phyloP scores from a whole-genome alignment of 1,140 invertebrate species.

The Maconellicoccus hirsutus region DNA sequence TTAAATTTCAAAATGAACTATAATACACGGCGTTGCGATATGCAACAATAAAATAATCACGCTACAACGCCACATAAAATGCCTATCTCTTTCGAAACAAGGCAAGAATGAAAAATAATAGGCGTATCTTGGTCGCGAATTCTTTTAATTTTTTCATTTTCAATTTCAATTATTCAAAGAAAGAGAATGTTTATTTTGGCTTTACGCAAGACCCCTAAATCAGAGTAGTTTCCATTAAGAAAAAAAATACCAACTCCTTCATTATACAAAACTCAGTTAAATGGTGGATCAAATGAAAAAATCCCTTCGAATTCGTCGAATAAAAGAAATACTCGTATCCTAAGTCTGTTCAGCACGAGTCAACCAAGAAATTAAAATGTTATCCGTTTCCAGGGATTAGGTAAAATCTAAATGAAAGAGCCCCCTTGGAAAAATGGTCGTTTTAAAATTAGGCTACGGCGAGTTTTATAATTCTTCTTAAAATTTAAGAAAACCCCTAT shows the following conservation, averaged over 20 bases:
- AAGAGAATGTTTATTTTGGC: too few species aligned
- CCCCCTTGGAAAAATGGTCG: background rate
- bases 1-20: too few species aligned
- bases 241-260: background rate
- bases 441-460: constrained; percentile 8
- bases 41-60: too few species aligned
- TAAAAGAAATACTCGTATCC: background rate
- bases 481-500: background rate
- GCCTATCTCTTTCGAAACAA: too few species aligned
- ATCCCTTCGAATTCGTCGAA: background rate
- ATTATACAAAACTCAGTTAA: background rate
- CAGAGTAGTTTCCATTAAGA: background rate
- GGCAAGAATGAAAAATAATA: too few species aligned
- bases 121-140: too few species aligned
- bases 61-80: too few species aligned
- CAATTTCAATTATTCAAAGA: too few species aligned
- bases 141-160: too few species aligned
- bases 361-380: constrained; percentile 4
- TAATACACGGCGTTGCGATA: too few species aligned
- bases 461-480: constrained; percentile 10
- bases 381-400: constrained; percentile 7
- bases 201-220: too few species aligned
- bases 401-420: constrained; percentile 5
- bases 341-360: background rate
- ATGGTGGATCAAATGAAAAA: background rate